Base-by-base conservation (phyloP, 2,797 vertebrate genomes). In the Microchirus variegatus region DNA sequence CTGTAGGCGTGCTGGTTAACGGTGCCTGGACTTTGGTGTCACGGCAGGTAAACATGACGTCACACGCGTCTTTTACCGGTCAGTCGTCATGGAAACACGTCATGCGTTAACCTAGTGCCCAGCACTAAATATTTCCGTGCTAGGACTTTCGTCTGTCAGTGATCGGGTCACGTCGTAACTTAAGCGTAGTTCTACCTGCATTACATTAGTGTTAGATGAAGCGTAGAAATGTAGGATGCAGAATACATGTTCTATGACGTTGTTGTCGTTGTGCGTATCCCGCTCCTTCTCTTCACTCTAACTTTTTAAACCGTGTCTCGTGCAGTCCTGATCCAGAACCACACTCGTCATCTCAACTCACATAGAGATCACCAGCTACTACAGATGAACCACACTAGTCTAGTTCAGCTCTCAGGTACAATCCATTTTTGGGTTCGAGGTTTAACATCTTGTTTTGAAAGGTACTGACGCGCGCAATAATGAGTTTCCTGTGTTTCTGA, bases 391-490 rank as follows among this genome's bases (percentile, higher is more conserved):
- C 59, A 43, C 79, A 58, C 64, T 14, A 73, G 70, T 77, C 52
- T 51, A 56, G 63, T 72, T 60, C 59, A 75, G 71, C 77, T 84
- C 86, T 90, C 87, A 87, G 83, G 85, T 88, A 81, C 70, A 37
- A 57, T 59, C 73, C 40, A n/a, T n/a, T 60, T 60, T 43, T 77
- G 36, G 13, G 64, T 68, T 66, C 18, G 5, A 53, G 73, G 49
- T 62, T 31, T 8, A 31, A 31, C 31, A 31, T 31, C 54, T 35
- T 45, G 1, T 59, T 53, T 42, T 41, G 26, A 50, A 61, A 53
- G 67, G 63, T 67, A 10, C 64, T 35, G 31, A 31, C 31, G 8
- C 65, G 61, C 57, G n/a, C n/a, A n/a, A n/a, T n/a, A 22, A 69
- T 55, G 60, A 81, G 61, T 57, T 11, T 44, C 46, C 2, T 61